These are phyloP conservation scores for Rhadinocentrus ornatus DNA, from an alignment of 2,797 vertebrate genomes.

Conservation along the genomic window DNA sequence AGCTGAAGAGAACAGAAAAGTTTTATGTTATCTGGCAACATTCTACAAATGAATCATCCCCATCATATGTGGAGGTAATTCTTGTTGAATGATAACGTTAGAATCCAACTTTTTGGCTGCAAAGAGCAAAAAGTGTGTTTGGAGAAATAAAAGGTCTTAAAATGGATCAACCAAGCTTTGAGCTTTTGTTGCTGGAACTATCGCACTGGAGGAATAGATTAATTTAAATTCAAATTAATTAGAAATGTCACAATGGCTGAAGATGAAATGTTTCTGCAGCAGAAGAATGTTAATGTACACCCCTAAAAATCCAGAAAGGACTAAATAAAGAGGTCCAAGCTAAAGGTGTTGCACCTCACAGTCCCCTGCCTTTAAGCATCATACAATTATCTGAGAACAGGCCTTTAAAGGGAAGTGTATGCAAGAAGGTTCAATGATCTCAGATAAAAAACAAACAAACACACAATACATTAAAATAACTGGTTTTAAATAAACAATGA, in stretches of 20 bases:
- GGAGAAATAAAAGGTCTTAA: neutral
- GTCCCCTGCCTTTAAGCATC: neutral
- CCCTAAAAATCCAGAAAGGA: neutral
- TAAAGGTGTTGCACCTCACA: neutral
- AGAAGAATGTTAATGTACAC: neutral
- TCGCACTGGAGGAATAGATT: neutral
- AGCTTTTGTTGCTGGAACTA: neutral
- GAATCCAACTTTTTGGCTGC: neutral
- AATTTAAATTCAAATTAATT: neutral
- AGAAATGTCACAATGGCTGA: neutral
- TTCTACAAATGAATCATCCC: no score
- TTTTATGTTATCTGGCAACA: neutral
- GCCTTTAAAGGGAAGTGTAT: neutral
- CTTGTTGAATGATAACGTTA: neutral
- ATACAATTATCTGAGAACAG: neutral
- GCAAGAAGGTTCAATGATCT: neutral
- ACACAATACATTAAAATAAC: no score
- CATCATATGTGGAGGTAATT: neutral
- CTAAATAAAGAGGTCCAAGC: neutral
- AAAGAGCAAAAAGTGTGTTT: neutral
- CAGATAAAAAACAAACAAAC: no score
- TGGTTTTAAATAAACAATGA: no score
- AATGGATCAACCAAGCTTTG: neutral
- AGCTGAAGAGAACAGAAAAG: no score
- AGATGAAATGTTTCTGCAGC: neutral